Evolutionary conservation across 2,888 invertebrate genomes (phyloP).

Genomic region (Calameuta filiformis): DNA sequence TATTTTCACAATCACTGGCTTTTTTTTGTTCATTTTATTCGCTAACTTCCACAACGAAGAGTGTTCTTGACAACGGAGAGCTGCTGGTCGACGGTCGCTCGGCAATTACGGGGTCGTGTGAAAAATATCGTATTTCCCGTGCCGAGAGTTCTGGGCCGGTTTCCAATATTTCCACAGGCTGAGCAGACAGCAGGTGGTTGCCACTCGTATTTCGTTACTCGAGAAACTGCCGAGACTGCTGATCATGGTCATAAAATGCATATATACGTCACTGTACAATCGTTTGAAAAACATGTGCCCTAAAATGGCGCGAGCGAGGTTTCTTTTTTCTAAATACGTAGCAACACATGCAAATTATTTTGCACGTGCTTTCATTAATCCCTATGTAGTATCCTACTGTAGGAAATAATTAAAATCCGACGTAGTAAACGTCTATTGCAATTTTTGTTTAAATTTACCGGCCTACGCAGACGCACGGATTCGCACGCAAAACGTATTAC

Average conservation of each 20-base stretch:
- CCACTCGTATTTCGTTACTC: slow-evolving; percentile 15
- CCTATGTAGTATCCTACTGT: not conserved
- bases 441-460: not conserved
- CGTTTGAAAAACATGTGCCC: not conserved
- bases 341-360: not conserved
- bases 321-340: not conserved
- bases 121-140: slow-evolving; percentile 20
- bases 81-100: slow-evolving; percentile 10
- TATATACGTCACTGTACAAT: not conserved
- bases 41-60: not conserved
- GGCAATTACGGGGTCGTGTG: slow-evolving; percentile 18
- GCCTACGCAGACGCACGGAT: not conserved
- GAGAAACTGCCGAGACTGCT: slow-evolving; percentile 3
- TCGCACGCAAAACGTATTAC: not conserved
- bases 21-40: not conserved
- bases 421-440: not conserved
- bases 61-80: slow-evolving; percentile 1
- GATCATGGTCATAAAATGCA: not conserved
- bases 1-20: not conserved
- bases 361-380: not conserved
- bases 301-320: not conserved
- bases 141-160: not conserved
- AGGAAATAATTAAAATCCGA: not conserved
- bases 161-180: slow-evolving; percentile 9
- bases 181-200: slow-evolving; percentile 18